phyloP scores from a whole-genome alignment of 1,140 invertebrate species.

The Drosophila busckii region DNA sequence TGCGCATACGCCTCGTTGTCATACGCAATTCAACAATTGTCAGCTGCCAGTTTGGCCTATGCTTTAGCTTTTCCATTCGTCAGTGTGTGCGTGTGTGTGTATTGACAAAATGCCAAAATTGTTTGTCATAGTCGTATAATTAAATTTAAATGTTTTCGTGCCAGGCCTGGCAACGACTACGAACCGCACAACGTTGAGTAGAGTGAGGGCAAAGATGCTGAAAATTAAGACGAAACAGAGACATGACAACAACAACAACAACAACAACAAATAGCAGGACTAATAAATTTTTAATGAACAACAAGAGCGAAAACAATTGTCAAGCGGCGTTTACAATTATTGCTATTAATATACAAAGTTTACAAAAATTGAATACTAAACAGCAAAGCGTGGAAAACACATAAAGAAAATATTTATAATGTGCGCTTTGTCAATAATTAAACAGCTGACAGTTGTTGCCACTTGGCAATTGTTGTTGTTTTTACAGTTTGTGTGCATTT shows the following conservation, averaged over 20 bases:
- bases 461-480: no score
- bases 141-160: conserved; percentile 72
- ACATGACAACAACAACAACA: conserved; percentile 7
- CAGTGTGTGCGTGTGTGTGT: background rate
- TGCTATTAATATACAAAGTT: no score
- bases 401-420: conserved; percentile 6
- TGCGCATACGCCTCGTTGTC: conserved; percentile 30
- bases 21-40: conserved; percentile 21
- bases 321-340: no score
- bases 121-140: conserved; percentile 75
- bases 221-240: background rate
- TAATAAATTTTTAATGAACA: conserved; percentile 53
- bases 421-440: conserved; percentile 4
- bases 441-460: conserved; percentile 9
- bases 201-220: background rate
- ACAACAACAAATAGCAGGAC: conserved; percentile 27
- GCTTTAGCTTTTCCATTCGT: background rate
- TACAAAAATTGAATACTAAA: no score
- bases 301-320: conserved; percentile 1
- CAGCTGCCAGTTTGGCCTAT: background rate
- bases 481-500: no score
- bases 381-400: background rate
- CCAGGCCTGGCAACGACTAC: conserved; percentile 36
- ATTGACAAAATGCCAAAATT: conserved; percentile 73
- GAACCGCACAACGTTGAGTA: background rate